These are phyloP conservation scores for Drosophila kokeensis DNA, from an alignment of 2,888 invertebrate genomes.

Conservation along the genomic window DNA sequence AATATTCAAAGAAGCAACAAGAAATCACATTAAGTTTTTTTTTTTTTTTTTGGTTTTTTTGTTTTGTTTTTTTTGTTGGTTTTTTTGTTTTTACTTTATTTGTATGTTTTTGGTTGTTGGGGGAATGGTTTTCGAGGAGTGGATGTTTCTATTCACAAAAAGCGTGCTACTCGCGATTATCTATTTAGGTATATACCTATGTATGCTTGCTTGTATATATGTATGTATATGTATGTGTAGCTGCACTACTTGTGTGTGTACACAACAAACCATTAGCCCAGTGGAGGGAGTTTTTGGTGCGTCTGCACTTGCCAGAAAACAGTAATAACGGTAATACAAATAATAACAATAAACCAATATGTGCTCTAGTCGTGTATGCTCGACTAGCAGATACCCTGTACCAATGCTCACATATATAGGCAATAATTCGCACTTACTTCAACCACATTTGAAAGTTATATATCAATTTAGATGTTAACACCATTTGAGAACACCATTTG, in stretches of 20 bases:
- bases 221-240: constrained; percentile 36
- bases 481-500: background rate
- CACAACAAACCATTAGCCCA: constrained; percentile 61
- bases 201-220: constrained; percentile 24
- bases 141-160: constrained; percentile 69
- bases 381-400: constrained; percentile 47
- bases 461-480: background rate
- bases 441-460: background rate
- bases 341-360: constrained; percentile 10
- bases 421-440: background rate
- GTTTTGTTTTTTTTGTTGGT: background rate
- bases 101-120: constrained; percentile 16
- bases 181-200: constrained; percentile 37
- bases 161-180: constrained; percentile 72
- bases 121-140: background rate
- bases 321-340: constrained; percentile 3
- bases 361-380: constrained; percentile 25
- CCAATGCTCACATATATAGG: background rate
- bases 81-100: constrained; percentile 10
- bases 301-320: constrained; percentile 62
- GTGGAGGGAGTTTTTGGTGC: constrained; percentile 72
- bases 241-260: constrained; percentile 35
- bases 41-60: background rate
- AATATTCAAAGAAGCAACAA: constrained; percentile 79
- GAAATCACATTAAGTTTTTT: constrained; percentile 73